Evolutionary conservation across 92 coral and sea anemone species (phyloP), one percentile per base, ranked within the genome.

Genomic region (Zoanthus gigantus): DNA sequence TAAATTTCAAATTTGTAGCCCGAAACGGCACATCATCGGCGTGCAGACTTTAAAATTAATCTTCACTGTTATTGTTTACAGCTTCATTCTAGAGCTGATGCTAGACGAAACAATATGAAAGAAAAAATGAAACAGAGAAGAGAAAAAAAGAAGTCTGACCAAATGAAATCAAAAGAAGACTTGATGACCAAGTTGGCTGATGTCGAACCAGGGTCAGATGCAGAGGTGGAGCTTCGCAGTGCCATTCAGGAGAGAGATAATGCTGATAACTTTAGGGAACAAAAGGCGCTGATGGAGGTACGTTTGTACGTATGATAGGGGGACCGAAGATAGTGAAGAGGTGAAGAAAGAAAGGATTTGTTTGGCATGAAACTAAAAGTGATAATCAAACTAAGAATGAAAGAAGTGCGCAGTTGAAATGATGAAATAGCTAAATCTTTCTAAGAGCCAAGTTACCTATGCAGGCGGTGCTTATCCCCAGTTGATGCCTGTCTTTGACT

Each of bases 51-150:
- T n/a, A n/a, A 15, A n/a, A 67, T 23, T 58, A 58, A 73, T 11
- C 18, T 16, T 34, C 3, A 48, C 8, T 52, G 8, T 17, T 23
- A 31, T 18, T 47, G 30, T 82, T 71, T 58, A 11, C 16, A 94
- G 98, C 94, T 94, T 74, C 95, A 93, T 77, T 74, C 92, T 17
- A 90, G 92, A 67, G 92, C 96, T 9, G 90, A 84, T 16, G 61
- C 85, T 6, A 85, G 98, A 30, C 92, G 96, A 47, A 34, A 87
- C 15, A 93, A 95, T 92, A 93, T 95, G 98, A 95, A 95, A 37
- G 98, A 91, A 53, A 95, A 95, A 83, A 95, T 95, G 98, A 93
- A 89, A 77, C 96, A 95, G 77, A 91, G 98, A 23, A 93, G 90
- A 53, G 98, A 95, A 44, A 90, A 96, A 37, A 95, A 87, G 87